Conservation (phyloP, 2,888 invertebrate genomes). For the Gryllus longicercus region DNA sequence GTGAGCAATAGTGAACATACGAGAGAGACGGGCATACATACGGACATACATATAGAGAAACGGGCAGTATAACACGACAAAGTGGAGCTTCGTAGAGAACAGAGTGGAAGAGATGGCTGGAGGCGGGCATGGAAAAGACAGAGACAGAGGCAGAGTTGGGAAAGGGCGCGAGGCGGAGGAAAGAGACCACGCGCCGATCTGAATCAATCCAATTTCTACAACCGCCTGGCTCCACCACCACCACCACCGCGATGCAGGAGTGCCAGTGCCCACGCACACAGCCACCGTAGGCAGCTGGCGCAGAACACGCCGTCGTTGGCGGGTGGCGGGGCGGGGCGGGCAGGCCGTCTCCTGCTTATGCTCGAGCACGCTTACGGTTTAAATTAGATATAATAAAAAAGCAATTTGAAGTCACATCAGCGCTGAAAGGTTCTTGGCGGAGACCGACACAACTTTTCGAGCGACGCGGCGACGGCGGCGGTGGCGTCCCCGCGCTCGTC, state of each 20-base stretch:
- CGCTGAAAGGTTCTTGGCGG: conserved; percentile 6
- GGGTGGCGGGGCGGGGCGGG: not conserved
- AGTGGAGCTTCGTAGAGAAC: too few species aligned
- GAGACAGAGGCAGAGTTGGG: not conserved
- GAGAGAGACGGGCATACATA: too few species aligned
- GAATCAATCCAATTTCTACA: conserved; percentile 1
- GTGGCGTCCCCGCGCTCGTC: not conserved
- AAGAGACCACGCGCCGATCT: not conserved
- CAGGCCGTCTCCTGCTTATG: conserved; percentile 3
- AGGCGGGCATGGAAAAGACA: not conserved
- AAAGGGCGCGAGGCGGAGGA: not conserved
- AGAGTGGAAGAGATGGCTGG: not conserved
- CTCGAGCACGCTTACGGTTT: conserved; percentile 8
- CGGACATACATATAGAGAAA: too few species aligned
- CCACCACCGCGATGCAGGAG: too few species aligned
- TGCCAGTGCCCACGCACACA: too few species aligned
- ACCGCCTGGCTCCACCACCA: not conserved
- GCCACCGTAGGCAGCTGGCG: not conserved
- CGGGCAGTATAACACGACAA: too few species aligned
- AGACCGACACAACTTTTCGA: not conserved
- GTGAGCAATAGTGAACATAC: too few species aligned
- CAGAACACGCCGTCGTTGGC: not conserved
- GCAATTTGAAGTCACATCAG: conserved; percentile 4
- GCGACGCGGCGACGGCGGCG: not conserved
- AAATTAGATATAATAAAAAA: conserved; percentile 17